A percentile compares a stretch with the other conserved stretches of the same genome.
phyloP scores from a whole-genome alignment of 30 jellyfish, hydroid and myxozoan genomes.

The Clytia hemisphaerica region DNA sequence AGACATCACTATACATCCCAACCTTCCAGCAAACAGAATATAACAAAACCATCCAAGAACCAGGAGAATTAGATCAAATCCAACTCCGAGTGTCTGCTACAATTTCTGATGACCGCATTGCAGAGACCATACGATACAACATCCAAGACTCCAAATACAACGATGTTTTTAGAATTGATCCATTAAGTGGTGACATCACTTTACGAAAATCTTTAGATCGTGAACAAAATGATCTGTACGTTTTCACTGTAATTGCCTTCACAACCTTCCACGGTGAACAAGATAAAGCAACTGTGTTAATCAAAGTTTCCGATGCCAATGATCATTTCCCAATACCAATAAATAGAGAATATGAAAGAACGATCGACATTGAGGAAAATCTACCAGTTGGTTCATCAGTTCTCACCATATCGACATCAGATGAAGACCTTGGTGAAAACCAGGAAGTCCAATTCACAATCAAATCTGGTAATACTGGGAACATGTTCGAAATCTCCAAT shows the following conservation, averaged over 20 bases:
- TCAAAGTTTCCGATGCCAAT: background rate
- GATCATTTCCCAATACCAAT: conserved; percentile 1
- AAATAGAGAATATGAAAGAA: background rate
- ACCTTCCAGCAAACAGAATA: background rate
- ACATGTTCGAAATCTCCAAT: background rate
- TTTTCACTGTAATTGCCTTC: conserved; percentile 35
- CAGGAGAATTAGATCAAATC: background rate
- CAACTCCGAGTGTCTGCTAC: background rate
- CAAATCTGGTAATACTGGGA: background rate
- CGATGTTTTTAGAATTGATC: conserved; percentile 30
- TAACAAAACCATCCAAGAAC: background rate
- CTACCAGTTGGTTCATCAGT: background rate
- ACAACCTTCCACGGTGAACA: background rate
- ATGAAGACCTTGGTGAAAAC: conserved; percentile 5
- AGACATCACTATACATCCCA: background rate
- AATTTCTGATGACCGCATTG: background rate
- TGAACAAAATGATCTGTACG: conserved; percentile 11
- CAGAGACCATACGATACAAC: background rate
- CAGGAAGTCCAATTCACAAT: background rate
- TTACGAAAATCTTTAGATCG: conserved; percentile 40
- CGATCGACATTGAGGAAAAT: background rate
- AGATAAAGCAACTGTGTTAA: background rate
- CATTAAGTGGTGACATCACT: conserved; percentile 33
- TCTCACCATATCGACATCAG: background rate
- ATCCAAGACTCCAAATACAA: background rate